Evolutionary conservation across 2,113 vertebrate genomes (phyloP), one percentile per base, ranked within the genome.

Genomic region (Perccottus glenii): DNA sequence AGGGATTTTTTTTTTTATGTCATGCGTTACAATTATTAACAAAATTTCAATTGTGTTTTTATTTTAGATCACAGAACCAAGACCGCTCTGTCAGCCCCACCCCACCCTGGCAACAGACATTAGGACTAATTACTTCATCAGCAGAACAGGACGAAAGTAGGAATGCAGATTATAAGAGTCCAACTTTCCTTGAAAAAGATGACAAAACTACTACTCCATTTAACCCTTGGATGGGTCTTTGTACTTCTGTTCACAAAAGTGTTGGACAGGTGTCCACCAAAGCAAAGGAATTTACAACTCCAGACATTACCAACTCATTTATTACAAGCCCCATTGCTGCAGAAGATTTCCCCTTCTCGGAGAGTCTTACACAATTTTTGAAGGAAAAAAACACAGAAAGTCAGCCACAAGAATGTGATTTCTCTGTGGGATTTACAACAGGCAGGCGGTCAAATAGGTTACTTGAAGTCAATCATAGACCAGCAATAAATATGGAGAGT

Each of bases 81-180:
- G 74, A 87, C 66, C 5, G 38, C 61, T 51, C 33, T 36, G 62
- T 87, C 6, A 55, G 60, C 61, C 79, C 75, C 10, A 87, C 83
- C 6, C 73, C 82, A 42, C 71, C 71, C 7, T 90, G 81, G 85
- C 66, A 86, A 61, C 88, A 83, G 47, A 89, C 90, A 2, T 78
- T 89, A 0, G 87, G 88, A 51, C 72, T 90, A 0, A 40, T 90
- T 6, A 88, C 87, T 2, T 91, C 87, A 11, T 91, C 88, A 14
- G 85, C 87, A 35, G 88, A 91, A 70, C 84, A 88, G 67, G 90
- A 90, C 14, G 80, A 84, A 59, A 40, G 35, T 49, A 66, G 72
- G 64, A 75, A 60, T 3, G 46, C 58, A 53, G 49, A 27, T 45
- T 43, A 66, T 16, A 76, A 83, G 4, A 42, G 27, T 53, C 60